phyloP scores from a whole-genome alignment of 2,797 vertebrate genomes.

The Limnodromus scolopaceus region DNA sequence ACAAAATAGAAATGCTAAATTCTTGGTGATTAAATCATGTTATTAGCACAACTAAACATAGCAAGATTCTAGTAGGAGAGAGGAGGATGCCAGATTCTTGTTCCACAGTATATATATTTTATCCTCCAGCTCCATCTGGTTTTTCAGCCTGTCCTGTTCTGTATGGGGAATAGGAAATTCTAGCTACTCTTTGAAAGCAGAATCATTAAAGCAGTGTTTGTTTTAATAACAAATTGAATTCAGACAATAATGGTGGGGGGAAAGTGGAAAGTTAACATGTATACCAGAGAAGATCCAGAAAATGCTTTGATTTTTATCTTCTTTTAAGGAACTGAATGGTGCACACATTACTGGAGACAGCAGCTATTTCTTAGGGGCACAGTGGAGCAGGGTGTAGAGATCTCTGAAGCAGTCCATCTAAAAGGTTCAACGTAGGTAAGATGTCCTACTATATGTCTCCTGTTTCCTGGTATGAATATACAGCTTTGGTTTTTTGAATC shows the following conservation, averaged over 20 bases:
- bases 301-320: background rate
- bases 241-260: background rate
- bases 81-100: background rate
- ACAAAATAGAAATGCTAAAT: background rate
- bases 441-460: background rate
- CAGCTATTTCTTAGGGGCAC: background rate
- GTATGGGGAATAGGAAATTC: background rate
- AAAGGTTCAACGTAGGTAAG: background rate
- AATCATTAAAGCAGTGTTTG: background rate
- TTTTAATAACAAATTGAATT: background rate
- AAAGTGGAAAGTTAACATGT: background rate
- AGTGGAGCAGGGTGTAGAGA: background rate
- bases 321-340: background rate
- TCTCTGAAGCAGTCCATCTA: background rate
- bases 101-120: background rate
- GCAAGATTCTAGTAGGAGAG: background rate
- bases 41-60: background rate
- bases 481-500: background rate
- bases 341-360: background rate
- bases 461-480: background rate
- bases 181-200: background rate
- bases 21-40: background rate
- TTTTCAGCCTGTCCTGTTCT: background rate
- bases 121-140: background rate
- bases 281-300: background rate